Conservation (phyloP, 30 jellyfish, hydroid and myxozoan genomes). For the Aurelia sp. region DNA sequence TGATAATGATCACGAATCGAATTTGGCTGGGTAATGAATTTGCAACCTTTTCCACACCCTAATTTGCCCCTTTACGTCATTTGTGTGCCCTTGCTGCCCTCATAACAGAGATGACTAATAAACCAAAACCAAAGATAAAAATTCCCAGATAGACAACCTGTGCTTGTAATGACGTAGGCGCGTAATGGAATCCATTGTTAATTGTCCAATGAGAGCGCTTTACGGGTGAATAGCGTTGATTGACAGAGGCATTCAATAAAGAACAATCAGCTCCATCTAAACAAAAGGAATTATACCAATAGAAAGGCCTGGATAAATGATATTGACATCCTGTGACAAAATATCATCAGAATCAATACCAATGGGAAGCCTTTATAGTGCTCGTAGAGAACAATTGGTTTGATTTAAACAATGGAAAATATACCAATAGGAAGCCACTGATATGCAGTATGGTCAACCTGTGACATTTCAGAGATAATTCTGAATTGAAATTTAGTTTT, state of each 20-base stretch:
- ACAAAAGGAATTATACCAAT: too few relatives aligned
- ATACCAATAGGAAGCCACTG: slow-evolving; percentile 68
- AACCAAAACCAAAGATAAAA: not conserved
- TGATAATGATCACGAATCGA: not conserved
- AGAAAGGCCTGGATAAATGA: too few relatives aligned
- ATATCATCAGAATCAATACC: slow-evolving; percentile 16
- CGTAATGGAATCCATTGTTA: slow-evolving; percentile 2
- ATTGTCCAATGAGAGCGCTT: slow-evolving; percentile 36
- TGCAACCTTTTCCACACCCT: too few relatives aligned
- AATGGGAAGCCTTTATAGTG: slow-evolving; percentile 50
- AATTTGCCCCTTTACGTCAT: too few relatives aligned
- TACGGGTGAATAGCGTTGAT: slow-evolving; percentile 76
- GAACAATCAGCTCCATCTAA: too few relatives aligned
- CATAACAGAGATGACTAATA: too few relatives aligned
- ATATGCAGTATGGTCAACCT: slow-evolving; percentile 46
- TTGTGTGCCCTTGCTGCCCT: too few relatives aligned
- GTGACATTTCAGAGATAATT: slow-evolving; percentile 75
- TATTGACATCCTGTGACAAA: too few relatives aligned
- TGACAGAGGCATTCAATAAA: slow-evolving; percentile 64
- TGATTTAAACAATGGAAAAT: slow-evolving; percentile 50
- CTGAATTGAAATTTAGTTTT: slow-evolving; percentile 67
- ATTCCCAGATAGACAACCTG: slow-evolving; percentile 28
- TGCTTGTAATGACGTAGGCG: slow-evolving; percentile 24
- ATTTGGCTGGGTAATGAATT: too few relatives aligned
- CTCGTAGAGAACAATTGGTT: slow-evolving; percentile 36